phyloP scores from a whole-genome alignment of 2,888 invertebrate species.

The Theretra japonica region DNA sequence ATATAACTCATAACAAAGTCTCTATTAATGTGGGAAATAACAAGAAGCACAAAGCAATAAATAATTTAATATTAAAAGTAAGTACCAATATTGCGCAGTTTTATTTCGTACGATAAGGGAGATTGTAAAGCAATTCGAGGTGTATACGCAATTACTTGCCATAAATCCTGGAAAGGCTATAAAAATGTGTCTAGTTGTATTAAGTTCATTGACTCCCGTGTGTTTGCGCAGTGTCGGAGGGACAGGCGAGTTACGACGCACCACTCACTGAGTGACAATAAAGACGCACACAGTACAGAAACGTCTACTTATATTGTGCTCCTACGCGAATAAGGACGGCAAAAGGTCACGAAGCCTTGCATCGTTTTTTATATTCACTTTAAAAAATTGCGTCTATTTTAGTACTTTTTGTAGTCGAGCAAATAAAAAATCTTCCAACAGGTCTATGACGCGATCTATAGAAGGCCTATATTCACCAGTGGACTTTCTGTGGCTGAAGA shows the following conservation, averaged over 20 bases:
- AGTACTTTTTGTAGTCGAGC: no score
- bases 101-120: neutral
- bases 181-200: conserved; percentile 34
- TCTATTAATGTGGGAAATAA: neutral
- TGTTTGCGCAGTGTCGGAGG: conserved; percentile 39
- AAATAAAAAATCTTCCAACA: no score
- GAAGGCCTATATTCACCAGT: no score
- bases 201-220: conserved; percentile 45
- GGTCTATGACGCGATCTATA: no score
- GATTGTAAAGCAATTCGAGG: neutral
- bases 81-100: neutral
- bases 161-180: conserved; percentile 24
- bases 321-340: conserved; percentile 3
- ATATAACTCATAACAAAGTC: neutral
- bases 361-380: neutral
- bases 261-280: conserved; percentile 51
- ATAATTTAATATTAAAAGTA: neutral
- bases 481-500: no score
- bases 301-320: conserved; percentile 37
- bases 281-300: conserved; percentile 45
- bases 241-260: conserved; percentile 49
- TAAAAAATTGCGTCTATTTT: no score
- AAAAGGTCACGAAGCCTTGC: conserved; percentile 5
- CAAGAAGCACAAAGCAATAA: no score
- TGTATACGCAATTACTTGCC: conserved; percentile 13